Evolutionary conservation across 2,113 vertebrate species (phyloP).

Genomic region (Tyto alba): DNA sequence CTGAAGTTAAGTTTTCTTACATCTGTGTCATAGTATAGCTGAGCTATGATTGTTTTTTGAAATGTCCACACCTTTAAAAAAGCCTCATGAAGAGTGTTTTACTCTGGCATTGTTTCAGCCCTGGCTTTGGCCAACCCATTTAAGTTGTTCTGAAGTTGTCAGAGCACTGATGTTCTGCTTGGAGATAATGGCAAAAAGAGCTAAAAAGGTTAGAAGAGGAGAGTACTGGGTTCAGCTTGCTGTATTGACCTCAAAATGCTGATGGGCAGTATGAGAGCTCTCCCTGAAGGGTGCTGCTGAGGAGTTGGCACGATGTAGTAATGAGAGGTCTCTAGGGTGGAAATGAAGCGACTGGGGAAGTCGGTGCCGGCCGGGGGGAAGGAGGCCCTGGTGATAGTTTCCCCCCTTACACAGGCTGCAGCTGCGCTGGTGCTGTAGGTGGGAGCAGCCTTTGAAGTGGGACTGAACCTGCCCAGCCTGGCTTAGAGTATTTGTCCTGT

Average conservation of each 20-base stretch:
- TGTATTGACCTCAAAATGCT: background rate
- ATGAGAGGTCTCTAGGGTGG: no score
- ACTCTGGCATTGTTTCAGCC: background rate
- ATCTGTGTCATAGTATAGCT: background rate
- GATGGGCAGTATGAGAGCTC: background rate
- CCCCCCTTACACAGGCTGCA: background rate
- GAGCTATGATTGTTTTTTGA: background rate
- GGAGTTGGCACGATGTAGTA: background rate
- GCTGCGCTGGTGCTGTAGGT: fast-evolving
- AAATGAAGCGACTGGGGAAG: no score
- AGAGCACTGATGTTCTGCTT: background rate
- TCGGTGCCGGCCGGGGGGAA: background rate
- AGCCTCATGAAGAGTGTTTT: background rate
- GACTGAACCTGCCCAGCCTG: background rate
- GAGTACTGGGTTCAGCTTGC: fast-evolving
- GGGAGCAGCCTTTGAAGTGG: background rate
- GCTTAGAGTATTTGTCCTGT: background rate
- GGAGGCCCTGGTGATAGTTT: background rate
- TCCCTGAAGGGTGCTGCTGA: no score
- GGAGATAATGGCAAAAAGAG: background rate
- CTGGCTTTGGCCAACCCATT: background rate
- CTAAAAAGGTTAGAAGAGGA: background rate
- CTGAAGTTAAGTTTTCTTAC: background rate
- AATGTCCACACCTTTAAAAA: background rate
- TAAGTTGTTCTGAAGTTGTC: background rate